These are phyloP conservation scores for Callipepla squamata DNA, from an alignment of 2,113 vertebrate species.

Conservation along the genomic window DNA sequence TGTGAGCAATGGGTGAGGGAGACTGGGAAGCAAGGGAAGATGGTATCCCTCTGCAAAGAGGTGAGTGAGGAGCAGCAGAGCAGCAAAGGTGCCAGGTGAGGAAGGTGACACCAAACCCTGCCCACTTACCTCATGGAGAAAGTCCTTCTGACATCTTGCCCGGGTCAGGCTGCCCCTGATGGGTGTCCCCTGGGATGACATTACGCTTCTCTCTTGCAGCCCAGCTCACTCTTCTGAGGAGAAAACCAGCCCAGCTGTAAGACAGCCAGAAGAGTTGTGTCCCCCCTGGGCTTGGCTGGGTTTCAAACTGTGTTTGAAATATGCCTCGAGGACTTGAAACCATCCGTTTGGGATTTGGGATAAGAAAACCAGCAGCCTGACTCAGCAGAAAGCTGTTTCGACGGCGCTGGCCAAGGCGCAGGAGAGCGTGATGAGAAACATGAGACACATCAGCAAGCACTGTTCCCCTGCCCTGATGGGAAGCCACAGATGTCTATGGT, in stretches of 20 bases:
- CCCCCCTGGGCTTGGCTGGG: not conserved
- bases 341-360: not conserved
- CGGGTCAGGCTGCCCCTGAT: not conserved
- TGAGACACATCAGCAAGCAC: not conserved
- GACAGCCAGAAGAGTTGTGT: not conserved
- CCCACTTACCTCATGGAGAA: not conserved
- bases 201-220: not conserved
- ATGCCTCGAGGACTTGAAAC: constrained; percentile 26
- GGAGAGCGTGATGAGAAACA: not conserved
- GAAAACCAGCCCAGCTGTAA: not conserved
- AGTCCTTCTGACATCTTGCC: not conserved
- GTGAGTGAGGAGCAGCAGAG: not conserved
- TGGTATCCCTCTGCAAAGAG: not conserved
- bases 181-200: not conserved
- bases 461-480: not conserved
- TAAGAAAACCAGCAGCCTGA: constrained; percentile 29
- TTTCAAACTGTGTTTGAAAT: constrained; percentile 45
- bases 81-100: not conserved
- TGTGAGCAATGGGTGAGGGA: not conserved
- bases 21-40: not conserved
- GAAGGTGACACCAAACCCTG: not conserved
- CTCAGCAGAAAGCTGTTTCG: not conserved
- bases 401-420: not conserved
- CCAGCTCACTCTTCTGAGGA: not conserved
- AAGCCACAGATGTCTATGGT: not conserved